A percentile compares a stretch with the other conserved stretches of the same genome.
phyloP scores from a whole-genome alignment of 2,113 vertebrate species.

The Barnardius zonarius region DNA sequence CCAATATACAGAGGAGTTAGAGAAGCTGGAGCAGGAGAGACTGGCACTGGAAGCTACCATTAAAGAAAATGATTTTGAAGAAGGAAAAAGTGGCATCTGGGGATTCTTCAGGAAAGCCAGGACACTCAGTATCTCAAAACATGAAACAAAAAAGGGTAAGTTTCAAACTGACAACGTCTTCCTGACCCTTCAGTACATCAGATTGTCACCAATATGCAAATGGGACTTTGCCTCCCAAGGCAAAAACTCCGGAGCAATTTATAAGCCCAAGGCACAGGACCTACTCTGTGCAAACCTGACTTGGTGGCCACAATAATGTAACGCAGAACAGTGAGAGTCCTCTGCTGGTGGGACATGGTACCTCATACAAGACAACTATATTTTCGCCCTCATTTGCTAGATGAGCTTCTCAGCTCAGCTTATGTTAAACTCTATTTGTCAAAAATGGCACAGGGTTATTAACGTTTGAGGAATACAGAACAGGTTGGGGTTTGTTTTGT shows the following conservation, averaged over 20 bases:
- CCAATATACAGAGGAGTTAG: slow-evolving; percentile 81
- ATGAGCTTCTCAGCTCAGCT: background rate
- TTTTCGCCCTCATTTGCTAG: background rate
- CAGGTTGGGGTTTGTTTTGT: background rate
- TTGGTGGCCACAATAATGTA: background rate
- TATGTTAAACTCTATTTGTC: background rate
- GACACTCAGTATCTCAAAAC: slow-evolving; percentile 78
- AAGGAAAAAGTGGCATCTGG: slow-evolving; percentile 72
- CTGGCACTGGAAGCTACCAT: slow-evolving; percentile 80
- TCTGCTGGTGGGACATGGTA: background rate
- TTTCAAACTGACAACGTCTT: background rate
- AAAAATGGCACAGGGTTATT: background rate
- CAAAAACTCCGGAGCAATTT: background rate
- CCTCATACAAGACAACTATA: background rate
- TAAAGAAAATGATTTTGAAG: slow-evolving; percentile 78
- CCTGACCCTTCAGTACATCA: background rate
- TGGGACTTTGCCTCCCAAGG: background rate
- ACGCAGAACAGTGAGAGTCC: background rate
- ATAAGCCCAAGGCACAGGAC: background rate
- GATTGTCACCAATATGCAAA: background rate
- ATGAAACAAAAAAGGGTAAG: slow-evolving; percentile 83
- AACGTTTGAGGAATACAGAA: background rate
- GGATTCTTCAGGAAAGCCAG: slow-evolving; percentile 83
- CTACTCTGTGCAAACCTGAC: background rate
- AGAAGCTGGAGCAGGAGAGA: slow-evolving; percentile 86